Evolutionary conservation across 2,888 invertebrate species (phyloP), one percentile per base, ranked within the genome.

Genomic region (Machimus rusticus): DNA sequence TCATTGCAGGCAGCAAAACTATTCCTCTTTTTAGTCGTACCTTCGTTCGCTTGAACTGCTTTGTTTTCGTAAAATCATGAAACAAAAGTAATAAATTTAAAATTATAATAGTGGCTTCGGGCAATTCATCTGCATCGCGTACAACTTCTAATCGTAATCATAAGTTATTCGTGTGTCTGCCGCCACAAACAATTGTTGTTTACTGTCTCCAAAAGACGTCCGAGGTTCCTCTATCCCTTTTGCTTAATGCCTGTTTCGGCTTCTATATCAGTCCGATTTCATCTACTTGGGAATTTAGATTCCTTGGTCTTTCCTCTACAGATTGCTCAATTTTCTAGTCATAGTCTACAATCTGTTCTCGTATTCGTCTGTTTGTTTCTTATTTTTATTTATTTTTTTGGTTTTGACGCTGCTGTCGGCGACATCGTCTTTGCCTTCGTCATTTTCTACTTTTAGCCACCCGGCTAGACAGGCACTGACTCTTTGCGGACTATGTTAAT

Each of bases 341-440:
- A 43, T 78, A 51, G 81, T 81, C 55, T 28, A 28, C 81, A 34
- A 23, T 81, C 55, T 55, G n/a, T 81, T 37, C 76, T 31, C 31
- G 16, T 37, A 14, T 14, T 46, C 43, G 51, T 82, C 31, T 57
- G 46, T 81, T 51, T 9, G 12, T 39, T 39, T 39, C 28, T 81
- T 5, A 31, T 5, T 57, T 82, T 82, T 16, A 37, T 34, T 37
- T 66, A n/a, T 55, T 51, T 81, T 55, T 55, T 81, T 51, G 31
- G 5, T 57, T 82, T 82, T 66, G 79, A 79, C 57, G 55, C 39
- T 82, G 55, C 39, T 82, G 57, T 82, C 66, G 82, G 37, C 82
- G 82, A 37, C 82, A 82, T 82, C 82, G 57, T 82, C 82, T 82
- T 55, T 66, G 66, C 66, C 82, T 82, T 82, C 82, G 55, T 82